Evolutionary conservation across 2,888 invertebrate species (phyloP), one percentile per base, ranked within the genome.

Genomic region (Reticulitermes lucifugus): DNA sequence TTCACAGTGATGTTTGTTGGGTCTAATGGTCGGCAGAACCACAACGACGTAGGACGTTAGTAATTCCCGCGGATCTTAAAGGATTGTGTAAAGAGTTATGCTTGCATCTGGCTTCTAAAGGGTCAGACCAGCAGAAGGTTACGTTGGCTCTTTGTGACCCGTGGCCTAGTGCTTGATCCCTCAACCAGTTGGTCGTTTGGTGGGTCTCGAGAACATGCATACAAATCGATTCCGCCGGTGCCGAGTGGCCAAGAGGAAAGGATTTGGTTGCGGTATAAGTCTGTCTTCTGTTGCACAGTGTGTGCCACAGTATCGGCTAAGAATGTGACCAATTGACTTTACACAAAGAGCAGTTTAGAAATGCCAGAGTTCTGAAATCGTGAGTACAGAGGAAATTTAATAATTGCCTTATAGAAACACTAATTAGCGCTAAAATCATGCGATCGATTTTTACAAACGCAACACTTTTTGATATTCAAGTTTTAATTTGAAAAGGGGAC

Each of bases 141-240:
- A 73, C 73, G 73, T 41, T 41, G 73, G 29, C 41, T 70, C 70
- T 21, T 73, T 73, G 41, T 41, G 73, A 73, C 73, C 73, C 41
- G 21, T 73, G 35, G 41, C 29, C 73, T 41, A 35, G 18, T 41
- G 73, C 73, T 73, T 73, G 41, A 73, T 41, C 41, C 41, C 73
- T 73, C 73, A 35, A 41, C 35, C 73, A 73, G 73, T 3, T 41
- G 73, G 35, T 7, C 73, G 73, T 22, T 22, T 73, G 29, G 70
- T 81, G 70, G 18, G 5, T 70, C 59, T 46, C 70, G 21, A 43
- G 41, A 82, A 25, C 65, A 3, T 46, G 82, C 82, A 82, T 82
- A 70, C 82, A 70, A 82, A 82, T 82, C 82, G 70, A 82, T 82
- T 65, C 51, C 35, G 60, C 35, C 6, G 73, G 73, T 41, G 73